A percentile compares a stretch with the other conserved stretches of the same genome.
phyloP scores from a whole-genome alignment of 2,888 invertebrate species.

The Sericinus montela region DNA sequence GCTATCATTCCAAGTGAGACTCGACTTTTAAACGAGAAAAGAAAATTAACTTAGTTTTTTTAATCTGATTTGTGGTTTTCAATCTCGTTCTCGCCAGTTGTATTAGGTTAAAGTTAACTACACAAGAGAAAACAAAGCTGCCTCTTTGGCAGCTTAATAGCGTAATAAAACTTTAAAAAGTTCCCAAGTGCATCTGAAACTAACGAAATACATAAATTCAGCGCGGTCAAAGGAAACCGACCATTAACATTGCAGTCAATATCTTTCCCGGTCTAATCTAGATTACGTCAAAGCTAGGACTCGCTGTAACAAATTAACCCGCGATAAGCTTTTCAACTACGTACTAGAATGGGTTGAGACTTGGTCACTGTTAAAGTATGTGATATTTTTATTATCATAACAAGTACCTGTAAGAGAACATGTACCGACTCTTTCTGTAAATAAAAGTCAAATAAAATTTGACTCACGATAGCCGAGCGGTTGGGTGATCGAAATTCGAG shows the following conservation, averaged over 20 bases:
- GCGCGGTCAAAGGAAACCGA: conserved; percentile 1
- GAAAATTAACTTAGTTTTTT: too few relatives aligned
- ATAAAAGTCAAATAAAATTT: too few relatives aligned
- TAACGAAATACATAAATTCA: not conserved
- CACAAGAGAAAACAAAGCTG: not conserved
- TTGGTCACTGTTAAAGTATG: not conserved
- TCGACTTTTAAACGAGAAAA: too few relatives aligned
- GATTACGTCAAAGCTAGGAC: conserved; percentile 3
- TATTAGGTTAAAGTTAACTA: not conserved
- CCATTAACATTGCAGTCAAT: conserved; percentile 1
- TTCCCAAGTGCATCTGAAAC: not conserved
- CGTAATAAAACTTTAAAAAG: conserved; percentile 6
- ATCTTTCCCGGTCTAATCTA: not conserved
- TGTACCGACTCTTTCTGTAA: too few relatives aligned
- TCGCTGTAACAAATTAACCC: conserved; percentile 6
- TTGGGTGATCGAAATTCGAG: too few relatives aligned
- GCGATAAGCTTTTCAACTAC: not conserved
- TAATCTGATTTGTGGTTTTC: too few relatives aligned
- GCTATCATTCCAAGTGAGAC: too few relatives aligned
- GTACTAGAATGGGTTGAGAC: not conserved
- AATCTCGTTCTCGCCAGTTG: not conserved
- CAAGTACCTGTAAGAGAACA: too few relatives aligned
- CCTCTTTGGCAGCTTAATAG: not conserved
- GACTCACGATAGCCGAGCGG: too few relatives aligned
- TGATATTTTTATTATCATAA: too few relatives aligned